phyloP scores from a whole-genome alignment of 2,888 invertebrate genomes.

The Chaetogeoica ovagalla region DNA sequence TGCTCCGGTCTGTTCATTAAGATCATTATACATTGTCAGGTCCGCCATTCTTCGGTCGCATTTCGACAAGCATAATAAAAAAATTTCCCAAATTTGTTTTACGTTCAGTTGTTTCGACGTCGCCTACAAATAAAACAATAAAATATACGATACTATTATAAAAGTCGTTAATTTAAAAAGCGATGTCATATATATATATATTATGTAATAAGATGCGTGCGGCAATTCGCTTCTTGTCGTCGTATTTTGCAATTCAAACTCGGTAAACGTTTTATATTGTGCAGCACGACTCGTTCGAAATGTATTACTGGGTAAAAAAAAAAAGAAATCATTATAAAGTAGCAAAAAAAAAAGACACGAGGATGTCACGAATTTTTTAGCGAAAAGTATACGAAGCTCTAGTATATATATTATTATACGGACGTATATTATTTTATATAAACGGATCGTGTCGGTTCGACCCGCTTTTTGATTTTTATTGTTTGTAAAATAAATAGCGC shows the following conservation, averaged over 20 bases:
- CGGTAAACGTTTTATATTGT: background rate
- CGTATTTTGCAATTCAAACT: slow-evolving; percentile 14
- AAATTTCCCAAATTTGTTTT: no score
- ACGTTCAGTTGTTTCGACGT: no score
- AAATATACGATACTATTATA: background rate
- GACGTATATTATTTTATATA: background rate
- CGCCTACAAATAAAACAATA: no score
- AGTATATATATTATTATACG: background rate
- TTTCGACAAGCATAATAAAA: no score
- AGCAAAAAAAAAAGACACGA: slow-evolving; percentile 5
- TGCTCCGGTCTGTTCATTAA: no score
- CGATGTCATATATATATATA: no score
- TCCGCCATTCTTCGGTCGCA: no score
- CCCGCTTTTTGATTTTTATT: slow-evolving; percentile 17
- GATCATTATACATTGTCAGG: no score
- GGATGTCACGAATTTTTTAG: slow-evolving; percentile 30
- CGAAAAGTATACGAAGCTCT: background rate
- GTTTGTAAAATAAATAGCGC: background rate
- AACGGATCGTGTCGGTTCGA: slow-evolving; percentile 36
- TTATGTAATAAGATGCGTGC: background rate
- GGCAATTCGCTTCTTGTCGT: background rate
- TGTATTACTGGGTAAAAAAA: background rate
- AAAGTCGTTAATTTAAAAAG: background rate
- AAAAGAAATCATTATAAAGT: background rate
- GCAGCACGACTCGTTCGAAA: background rate